A percentile compares a stretch with the other conserved stretches of the same genome.
phyloP scores from a whole-genome alignment of 2,113 vertebrate species.

The Psilopsiagon aurifrons region DNA sequence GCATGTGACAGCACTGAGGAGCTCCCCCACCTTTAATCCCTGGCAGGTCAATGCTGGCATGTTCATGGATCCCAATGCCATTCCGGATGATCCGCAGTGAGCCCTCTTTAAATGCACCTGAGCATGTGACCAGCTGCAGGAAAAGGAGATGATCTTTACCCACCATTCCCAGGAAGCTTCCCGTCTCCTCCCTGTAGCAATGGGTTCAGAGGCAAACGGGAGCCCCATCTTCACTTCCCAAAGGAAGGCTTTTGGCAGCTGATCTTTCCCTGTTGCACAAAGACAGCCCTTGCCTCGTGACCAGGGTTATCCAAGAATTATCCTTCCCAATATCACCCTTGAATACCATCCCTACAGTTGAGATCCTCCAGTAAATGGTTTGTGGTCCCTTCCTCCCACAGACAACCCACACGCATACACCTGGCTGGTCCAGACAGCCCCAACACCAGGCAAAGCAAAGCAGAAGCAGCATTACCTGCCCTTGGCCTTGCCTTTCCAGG shows the following conservation, averaged over 20 bases:
- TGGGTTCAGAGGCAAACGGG: not conserved
- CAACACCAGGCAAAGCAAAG: not conserved
- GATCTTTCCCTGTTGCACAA: not conserved
- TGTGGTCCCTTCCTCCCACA: not conserved
- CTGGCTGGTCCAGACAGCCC: not conserved
- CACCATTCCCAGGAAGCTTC: not conserved
- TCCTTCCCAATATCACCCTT: not conserved
- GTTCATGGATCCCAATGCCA: conserved; percentile 97
- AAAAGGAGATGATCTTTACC: not conserved
- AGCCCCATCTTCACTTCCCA: not conserved
- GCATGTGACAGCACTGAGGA: accelerated
- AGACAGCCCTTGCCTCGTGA: not conserved
- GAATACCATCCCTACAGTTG: not conserved
- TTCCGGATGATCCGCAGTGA: conserved; percentile 97
- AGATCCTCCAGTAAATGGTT: not conserved
- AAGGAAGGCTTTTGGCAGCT: not conserved
- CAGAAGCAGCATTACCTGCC: conserved; percentile 82
- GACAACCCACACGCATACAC: accelerated
- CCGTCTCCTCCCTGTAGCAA: accelerated
- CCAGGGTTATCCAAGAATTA: not conserved
- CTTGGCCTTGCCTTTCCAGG: conserved; percentile 95
- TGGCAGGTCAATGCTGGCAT: conserved; percentile 96
- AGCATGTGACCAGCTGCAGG: conserved; percentile 94
- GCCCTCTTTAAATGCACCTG: conserved; percentile 96
- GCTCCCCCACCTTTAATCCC: conserved; percentile 90